Evolutionary conservation across 2,888 invertebrate species (phyloP).

Genomic region (Synergus laeviventris): DNA sequence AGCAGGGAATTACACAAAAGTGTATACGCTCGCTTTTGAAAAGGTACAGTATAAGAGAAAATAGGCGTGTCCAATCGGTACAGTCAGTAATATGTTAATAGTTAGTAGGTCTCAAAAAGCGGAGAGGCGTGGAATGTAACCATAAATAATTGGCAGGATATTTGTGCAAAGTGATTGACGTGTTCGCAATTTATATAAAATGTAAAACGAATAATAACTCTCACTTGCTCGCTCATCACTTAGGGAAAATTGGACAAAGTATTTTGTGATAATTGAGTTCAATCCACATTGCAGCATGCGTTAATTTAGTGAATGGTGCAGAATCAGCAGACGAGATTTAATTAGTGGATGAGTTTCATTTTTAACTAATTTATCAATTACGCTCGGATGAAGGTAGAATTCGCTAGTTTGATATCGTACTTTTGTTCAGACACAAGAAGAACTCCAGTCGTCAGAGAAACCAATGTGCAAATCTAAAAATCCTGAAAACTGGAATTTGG

Average conservation of each 20-base stretch:
- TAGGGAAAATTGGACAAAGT: not conserved
- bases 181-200: not conserved
- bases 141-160: not conserved
- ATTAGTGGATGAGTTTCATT: constrained; percentile 14
- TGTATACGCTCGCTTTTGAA: not conserved
- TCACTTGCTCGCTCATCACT: not conserved
- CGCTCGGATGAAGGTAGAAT: not conserved
- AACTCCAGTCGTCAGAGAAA: fast-evolving
- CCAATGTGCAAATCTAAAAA: not conserved
- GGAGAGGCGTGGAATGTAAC: no score
- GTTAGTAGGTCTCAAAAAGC: no score
- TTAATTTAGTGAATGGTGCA: not conserved
- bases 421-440: not conserved
- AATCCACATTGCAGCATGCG: not conserved
- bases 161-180: not conserved
- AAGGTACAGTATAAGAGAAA: no score
- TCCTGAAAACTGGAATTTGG: not conserved
- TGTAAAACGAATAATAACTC: not conserved
- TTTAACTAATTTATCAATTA: constrained; percentile 19
- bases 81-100: no score
- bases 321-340: not conserved
- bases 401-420: not conserved
- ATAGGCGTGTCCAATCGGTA: no score
- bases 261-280: not conserved
- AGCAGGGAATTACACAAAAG: not conserved